Percentiles rank a stretch among this genome's conserved stretches.
phyloP scores from a whole-genome alignment of 1,140 invertebrate species.

The Brachionus sp. region DNA sequence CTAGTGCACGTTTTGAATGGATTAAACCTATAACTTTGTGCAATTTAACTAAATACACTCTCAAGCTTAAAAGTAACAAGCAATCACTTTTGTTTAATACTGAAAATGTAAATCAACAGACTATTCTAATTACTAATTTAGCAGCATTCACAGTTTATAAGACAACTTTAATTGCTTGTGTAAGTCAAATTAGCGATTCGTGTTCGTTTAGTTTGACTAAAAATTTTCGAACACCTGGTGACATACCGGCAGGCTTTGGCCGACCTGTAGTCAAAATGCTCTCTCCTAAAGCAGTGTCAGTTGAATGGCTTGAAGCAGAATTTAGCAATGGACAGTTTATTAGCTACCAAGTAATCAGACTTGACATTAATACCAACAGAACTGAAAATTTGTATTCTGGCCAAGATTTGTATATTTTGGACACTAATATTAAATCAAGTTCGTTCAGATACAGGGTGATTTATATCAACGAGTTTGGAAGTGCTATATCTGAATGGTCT shows the following conservation, averaged over 20 bases:
- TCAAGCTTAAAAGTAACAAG: not conserved
- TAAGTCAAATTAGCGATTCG: not conserved
- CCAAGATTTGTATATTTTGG: not conserved
- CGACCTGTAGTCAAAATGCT: not conserved
- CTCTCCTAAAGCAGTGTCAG: not conserved
- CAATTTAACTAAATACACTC: not conserved
- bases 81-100: not conserved
- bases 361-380: not conserved
- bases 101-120: not conserved
- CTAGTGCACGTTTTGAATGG: conserved; percentile 25
- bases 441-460: not conserved
- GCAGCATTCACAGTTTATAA: not conserved
- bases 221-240: conserved; percentile 11
- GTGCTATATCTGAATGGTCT: not conserved
- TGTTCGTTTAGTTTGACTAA: conserved; percentile 3
- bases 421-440: not conserved
- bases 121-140: not conserved
- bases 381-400: conserved; percentile 30
- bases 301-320: conserved; percentile 19
- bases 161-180: not conserved
- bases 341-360: conserved; percentile 38
- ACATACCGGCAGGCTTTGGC: not conserved
- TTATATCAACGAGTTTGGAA: conserved; percentile 33
- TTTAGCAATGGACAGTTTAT: conserved; percentile 1
- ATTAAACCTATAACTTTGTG: conserved; percentile 2